Conservation (phyloP, 2,888 invertebrate genomes). For the Zaprionus bogoriensis region DNA sequence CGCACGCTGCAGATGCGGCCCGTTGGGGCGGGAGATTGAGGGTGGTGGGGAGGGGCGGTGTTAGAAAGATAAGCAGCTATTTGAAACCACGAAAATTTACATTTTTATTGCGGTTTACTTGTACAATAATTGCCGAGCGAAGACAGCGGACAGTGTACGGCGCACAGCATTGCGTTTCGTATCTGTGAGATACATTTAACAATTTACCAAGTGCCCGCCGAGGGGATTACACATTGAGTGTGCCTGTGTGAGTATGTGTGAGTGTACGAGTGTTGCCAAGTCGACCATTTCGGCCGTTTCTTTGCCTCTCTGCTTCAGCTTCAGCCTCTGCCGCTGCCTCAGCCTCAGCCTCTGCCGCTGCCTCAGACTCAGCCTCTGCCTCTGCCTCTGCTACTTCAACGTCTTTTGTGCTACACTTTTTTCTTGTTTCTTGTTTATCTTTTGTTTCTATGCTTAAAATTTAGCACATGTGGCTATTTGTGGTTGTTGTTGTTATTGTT, state of each 20-base stretch:
- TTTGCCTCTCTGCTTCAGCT: conserved; percentile 7
- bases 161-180: conserved; percentile 42
- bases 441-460: conserved; percentile 73
- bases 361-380: conserved; percentile 5
- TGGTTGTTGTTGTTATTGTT: conserved; percentile 33
- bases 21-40: conserved; percentile 1
- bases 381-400: neutral
- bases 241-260: neutral
- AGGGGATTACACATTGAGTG: conserved; percentile 31
- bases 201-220: conserved; percentile 51
- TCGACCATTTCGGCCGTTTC: conserved; percentile 16
- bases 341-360: neutral
- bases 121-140: conserved; percentile 63
- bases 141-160: conserved; percentile 1
- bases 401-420: conserved; percentile 58
- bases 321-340: neutral
- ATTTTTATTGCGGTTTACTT: conserved; percentile 71
- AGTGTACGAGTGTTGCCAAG: neutral
- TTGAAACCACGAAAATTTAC: conserved; percentile 62
- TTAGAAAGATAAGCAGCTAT: conserved; percentile 47
- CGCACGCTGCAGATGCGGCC: conserved; percentile 36
- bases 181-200: conserved; percentile 54
- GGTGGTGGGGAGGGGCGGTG: neutral
- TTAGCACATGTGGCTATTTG: conserved; percentile 71
- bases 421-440: conserved; percentile 60